Conservation (phyloP, 2,888 invertebrate species). For the Melanargia galathea region DNA sequence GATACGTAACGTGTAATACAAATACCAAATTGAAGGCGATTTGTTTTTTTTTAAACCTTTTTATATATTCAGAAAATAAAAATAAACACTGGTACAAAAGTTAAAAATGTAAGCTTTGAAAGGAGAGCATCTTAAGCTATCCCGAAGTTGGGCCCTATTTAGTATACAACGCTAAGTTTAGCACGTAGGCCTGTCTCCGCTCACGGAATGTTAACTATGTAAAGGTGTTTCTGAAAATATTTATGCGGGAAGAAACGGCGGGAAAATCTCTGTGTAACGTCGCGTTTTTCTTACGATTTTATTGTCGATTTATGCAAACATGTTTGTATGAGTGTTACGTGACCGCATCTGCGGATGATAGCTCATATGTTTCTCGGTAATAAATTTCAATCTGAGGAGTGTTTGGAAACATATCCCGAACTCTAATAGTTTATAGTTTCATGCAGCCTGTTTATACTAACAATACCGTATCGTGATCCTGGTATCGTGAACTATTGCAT, state of each 20-base stretch:
- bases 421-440: too few relatives aligned
- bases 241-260: conserved; percentile 62
- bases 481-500: too few relatives aligned
- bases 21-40: too few relatives aligned
- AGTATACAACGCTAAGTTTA: conserved; percentile 73
- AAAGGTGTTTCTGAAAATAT: conserved; percentile 69
- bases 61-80: neutral
- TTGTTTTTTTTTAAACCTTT: too few relatives aligned
- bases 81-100: conserved; percentile 8
- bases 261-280: conserved; percentile 50
- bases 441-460: too few relatives aligned
- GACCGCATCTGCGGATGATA: conserved; percentile 43
- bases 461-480: too few relatives aligned
- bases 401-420: neutral
- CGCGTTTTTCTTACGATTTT: conserved; percentile 58
- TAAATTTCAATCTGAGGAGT: conserved; percentile 36
- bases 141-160: conserved; percentile 57
- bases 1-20: neutral
- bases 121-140: conserved; percentile 30
- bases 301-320: conserved; percentile 69
- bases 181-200: conserved; percentile 71
- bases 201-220: conserved; percentile 74
- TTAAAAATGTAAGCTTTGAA: conserved; percentile 15
- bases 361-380: conserved; percentile 29
- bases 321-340: conserved; percentile 55